Base-by-base conservation (phyloP, 2,797 vertebrate species). In the Notolabrus celidotus region DNA sequence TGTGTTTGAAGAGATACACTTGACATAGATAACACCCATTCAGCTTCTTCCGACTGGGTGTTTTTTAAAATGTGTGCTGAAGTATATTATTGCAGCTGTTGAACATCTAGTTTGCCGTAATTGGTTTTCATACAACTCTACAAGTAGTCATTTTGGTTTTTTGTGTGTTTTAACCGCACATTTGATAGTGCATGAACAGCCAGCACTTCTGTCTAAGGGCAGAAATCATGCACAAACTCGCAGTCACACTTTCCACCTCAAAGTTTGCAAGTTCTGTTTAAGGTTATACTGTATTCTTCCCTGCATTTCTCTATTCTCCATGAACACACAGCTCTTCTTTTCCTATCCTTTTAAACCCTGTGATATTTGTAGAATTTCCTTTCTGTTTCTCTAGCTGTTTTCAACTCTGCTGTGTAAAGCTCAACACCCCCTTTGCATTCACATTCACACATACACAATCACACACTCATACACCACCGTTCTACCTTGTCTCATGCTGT, bases 351-450 rank as follows among this genome's bases (percentile, higher is more conserved):
- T 19, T 42, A n/a, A n/a, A 29, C 5, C 50, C 5, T 19, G 19
- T 64, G 11, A 65, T 54, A 61, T 71, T 82, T 73, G 57, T 51
- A 70, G 33, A 67, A 39, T 50, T 50, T 70, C 70, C 55, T 49
- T 60, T 47, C 20, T 49, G 31, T 80, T 62, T 77, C 41, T 25
- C 19, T 46, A 34, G 54, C 60, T 61, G 19, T 67, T 75, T 81
- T 82, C 17, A 39, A 38, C 46, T 47, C 14, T 15, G 22, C 12
- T 16, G 5, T 27, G 25, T 56, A 63, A 42, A 70, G 27, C 53
- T 49, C 22, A 62, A 77, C 52, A 71, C 34, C 43, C 14, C 52
- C 36, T 20, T 7, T 31, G 20, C 57, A 63, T 45, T 47, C 51
- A 22, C 61, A 19, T 9, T 17, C 12, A 19, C 19, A 63, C 65